Evolutionary conservation across 2,888 invertebrate genomes (phyloP).

Genomic region (Lamellibrachia satsuma): DNA sequence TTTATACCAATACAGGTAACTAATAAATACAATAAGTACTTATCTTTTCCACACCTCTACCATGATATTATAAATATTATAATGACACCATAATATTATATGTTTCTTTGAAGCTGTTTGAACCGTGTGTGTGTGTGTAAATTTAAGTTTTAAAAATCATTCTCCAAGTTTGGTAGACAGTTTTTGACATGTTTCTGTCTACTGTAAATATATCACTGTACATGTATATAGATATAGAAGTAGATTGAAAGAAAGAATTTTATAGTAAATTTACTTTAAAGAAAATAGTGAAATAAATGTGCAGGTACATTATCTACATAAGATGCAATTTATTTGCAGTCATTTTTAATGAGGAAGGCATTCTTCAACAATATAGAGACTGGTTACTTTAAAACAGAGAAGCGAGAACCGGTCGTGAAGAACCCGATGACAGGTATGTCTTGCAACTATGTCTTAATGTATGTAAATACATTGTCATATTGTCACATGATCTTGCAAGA

Average conservation of each 20-base stretch:
- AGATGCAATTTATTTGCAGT: constrained; percentile 50
- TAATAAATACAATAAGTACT: not conserved
- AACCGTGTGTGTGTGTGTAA: not conserved
- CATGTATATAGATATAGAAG: not conserved
- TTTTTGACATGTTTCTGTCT: not conserved
- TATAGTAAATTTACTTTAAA: not conserved
- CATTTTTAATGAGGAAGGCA: constrained; percentile 90
- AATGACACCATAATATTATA: not conserved
- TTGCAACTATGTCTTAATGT: not conserved
- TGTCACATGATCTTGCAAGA: no score
- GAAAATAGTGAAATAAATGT: no score
- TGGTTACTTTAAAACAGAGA: constrained; percentile 93
- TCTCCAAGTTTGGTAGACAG: not conserved
- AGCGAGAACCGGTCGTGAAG: constrained; percentile 72
- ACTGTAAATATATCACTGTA: not conserved
- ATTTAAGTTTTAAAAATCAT: not conserved
- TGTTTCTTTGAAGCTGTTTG: not conserved
- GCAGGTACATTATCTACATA: constrained; percentile 24
- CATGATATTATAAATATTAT: constrained; percentile 26
- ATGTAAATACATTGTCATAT: not conserved
- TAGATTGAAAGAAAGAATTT: not conserved
- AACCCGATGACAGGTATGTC: constrained; percentile 84
- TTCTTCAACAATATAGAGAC: constrained; percentile 96
- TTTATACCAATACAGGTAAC: constrained; percentile 82
- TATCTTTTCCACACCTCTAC: not conserved